These are phyloP conservation scores for Phenganax subtilis DNA, from an alignment of 92 coral and sea anemone genomes.

Conservation along the genomic window DNA sequence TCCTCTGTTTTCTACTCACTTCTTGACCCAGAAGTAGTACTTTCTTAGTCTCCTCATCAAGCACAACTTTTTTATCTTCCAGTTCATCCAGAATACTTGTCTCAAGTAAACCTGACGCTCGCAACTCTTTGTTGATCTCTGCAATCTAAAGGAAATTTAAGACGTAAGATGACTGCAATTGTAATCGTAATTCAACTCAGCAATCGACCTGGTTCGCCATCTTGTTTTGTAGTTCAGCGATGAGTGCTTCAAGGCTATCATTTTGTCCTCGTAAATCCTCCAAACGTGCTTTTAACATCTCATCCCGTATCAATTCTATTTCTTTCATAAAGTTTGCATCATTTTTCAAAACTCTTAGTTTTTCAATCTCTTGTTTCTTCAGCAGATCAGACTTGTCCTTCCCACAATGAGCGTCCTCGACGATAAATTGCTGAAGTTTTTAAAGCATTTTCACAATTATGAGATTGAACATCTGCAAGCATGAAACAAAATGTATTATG, in stretches of 20 bases:
- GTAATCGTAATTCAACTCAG: not conserved
- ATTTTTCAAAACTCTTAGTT: constrained; percentile 54
- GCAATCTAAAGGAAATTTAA: constrained; percentile 50
- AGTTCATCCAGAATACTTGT: constrained; percentile 80
- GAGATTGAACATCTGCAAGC: too few species aligned
- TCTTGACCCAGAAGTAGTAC: constrained; percentile 78
- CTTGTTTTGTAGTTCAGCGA: constrained; percentile 84
- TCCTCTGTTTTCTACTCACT: constrained; percentile 32
- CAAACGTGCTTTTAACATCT: constrained; percentile 77
- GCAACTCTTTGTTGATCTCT: constrained; percentile 78
- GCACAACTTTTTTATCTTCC: constrained; percentile 73
- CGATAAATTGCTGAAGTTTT: constrained; percentile 26
- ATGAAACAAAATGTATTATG: too few species aligned
- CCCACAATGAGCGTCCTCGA: constrained; percentile 42
- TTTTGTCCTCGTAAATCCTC: constrained; percentile 79
- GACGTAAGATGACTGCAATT: not conserved
- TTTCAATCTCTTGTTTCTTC: constrained; percentile 86
- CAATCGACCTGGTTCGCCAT: constrained; percentile 85
- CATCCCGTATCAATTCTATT: constrained; percentile 84
- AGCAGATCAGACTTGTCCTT: constrained; percentile 84
- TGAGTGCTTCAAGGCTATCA: constrained; percentile 78
- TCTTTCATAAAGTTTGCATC: constrained; percentile 65
- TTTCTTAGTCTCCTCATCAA: constrained; percentile 78
- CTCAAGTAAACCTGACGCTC: constrained; percentile 79
- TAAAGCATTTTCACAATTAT: too few species aligned